These are phyloP conservation scores for Melanotaenia maccullochi DNA, from an alignment of 2,797 vertebrate species.

Conservation along the genomic window DNA sequence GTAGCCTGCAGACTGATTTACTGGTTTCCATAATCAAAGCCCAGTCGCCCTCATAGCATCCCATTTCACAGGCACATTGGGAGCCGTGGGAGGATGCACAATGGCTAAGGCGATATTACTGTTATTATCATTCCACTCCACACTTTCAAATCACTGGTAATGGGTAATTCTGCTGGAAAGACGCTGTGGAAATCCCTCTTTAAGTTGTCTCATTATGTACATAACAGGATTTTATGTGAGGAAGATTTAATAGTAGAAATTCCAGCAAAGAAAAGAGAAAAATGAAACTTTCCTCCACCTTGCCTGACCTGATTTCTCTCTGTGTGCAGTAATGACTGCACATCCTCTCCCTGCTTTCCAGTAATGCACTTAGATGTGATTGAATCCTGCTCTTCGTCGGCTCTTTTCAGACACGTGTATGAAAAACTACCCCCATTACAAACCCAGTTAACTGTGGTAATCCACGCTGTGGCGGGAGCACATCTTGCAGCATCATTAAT, in stretches of 20 bases:
- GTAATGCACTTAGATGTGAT: conserved; percentile 37
- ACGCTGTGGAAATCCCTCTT: conserved; percentile 13
- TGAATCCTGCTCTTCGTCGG: conserved; percentile 44
- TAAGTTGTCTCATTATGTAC: conserved; percentile 8
- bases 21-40: conserved; percentile 51
- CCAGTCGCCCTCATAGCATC: conserved; percentile 31
- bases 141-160: conserved; percentile 37
- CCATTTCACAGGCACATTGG: conserved; percentile 45
- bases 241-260: conserved; percentile 2
- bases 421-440: conserved; percentile 37
- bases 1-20: conserved; percentile 61
- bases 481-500: conserved; percentile 68
- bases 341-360: conserved; percentile 35
- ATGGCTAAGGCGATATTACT: conserved; percentile 44
- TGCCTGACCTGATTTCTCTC: conserved; percentile 7
- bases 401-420: conserved; percentile 36
- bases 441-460: conserved; percentile 43
- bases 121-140: conserved; percentile 55
- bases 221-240: neutral
- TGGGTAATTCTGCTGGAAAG: conserved; percentile 36
- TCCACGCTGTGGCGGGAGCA: conserved; percentile 36
- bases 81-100: conserved; percentile 40
- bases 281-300: conserved; percentile 10
- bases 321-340: conserved; percentile 19
- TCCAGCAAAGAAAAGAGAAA: neutral